These are phyloP conservation scores for Trachymyrmex septentrionalis DNA, from an alignment of 1,140 invertebrate genomes.

Conservation along the genomic window DNA sequence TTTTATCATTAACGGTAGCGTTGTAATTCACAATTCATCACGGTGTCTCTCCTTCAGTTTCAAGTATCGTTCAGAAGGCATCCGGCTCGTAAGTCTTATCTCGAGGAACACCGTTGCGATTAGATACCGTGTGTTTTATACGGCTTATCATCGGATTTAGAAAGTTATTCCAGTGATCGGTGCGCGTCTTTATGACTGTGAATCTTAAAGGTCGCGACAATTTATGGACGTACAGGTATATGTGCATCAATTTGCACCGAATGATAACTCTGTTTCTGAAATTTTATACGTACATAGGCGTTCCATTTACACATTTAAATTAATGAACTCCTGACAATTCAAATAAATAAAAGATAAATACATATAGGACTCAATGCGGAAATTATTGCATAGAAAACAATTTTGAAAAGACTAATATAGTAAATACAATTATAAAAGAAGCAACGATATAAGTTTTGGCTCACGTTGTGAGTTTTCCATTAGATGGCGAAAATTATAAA, in stretches of 20 bases:
- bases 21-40: slow-evolving; percentile 17
- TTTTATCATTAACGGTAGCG: slow-evolving; percentile 16
- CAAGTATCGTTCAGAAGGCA: neutral
- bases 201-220: slow-evolving; percentile 17
- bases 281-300: neutral
- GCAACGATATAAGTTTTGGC: no score
- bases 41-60: neutral
- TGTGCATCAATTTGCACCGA: no score
- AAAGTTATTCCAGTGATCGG: slow-evolving; percentile 26
- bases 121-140: slow-evolving; percentile 28
- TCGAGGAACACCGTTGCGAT: neutral
- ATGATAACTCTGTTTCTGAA: neutral
- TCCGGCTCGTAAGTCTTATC: slow-evolving; percentile 14
- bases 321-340: no score
- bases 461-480: no score
- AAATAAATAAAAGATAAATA: no score
- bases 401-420: no score
- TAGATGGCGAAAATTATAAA: no score
- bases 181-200: neutral
- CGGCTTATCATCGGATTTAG: slow-evolving; percentile 1
- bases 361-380: no score
- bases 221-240: neutral
- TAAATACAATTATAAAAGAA: no score
- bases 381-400: no score
- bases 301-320: neutral